These are phyloP conservation scores for Bradysia coprophila DNA, from an alignment of 1,140 invertebrate species.

Conservation along the genomic window DNA sequence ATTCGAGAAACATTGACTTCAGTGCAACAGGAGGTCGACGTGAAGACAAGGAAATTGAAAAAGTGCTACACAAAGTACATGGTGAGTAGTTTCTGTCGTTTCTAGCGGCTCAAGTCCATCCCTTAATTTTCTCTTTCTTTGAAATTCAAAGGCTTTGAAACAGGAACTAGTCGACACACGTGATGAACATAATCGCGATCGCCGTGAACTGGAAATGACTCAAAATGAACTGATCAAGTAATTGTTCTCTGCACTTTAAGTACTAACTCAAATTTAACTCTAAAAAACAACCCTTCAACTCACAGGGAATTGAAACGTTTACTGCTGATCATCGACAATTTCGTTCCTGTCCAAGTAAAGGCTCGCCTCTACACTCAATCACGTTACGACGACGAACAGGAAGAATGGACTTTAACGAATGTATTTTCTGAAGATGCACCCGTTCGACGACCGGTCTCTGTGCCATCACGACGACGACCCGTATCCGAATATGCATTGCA, in stretches of 20 bases:
- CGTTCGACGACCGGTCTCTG: conserved; percentile 39
- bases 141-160: conserved; percentile 28
- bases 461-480: conserved; percentile 40
- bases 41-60: conserved; percentile 76
- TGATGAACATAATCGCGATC: conserved; percentile 59
- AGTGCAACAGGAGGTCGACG: conserved; percentile 80
- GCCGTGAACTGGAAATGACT: conserved; percentile 61
- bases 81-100: conserved; percentile 4
- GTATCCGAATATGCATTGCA: conserved; percentile 53
- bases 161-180: conserved; percentile 69
- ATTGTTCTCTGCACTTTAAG: conserved; percentile 1
- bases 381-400: conserved; percentile 75
- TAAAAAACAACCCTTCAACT: conserved; percentile 24
- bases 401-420: conserved; percentile 50
- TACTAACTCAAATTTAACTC: conserved; percentile 25
- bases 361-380: conserved; percentile 58
- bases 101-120: no score
- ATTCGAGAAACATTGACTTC: conserved; percentile 70
- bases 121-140: no score
- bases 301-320: conserved; percentile 49
- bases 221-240: conserved; percentile 58
- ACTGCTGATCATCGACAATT: conserved; percentile 87
- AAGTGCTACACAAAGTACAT: conserved; percentile 30
- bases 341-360: conserved; percentile 83
- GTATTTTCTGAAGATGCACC: conserved; percentile 26